phyloP scores from a whole-genome alignment of 2,113 vertebrate genomes.

The Saguinus midas region DNA sequence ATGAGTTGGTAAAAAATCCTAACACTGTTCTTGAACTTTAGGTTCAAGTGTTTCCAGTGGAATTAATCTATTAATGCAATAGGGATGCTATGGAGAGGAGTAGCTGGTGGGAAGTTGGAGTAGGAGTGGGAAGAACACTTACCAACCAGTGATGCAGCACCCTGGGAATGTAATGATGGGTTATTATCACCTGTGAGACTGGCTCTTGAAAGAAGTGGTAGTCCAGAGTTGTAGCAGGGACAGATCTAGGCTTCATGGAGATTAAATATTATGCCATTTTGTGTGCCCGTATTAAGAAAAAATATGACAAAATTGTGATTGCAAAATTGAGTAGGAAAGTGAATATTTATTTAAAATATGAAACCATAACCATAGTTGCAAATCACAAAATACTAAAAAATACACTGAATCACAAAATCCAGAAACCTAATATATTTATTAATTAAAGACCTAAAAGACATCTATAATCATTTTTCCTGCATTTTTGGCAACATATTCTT shows the following conservation, averaged over 20 bases:
- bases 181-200: not conserved
- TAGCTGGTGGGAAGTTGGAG: not conserved
- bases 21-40: not conserved
- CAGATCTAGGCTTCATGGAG: not conserved
- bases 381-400: constrained; percentile 36
- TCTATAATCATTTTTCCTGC: not conserved
- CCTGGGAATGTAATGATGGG: rapidly evolving
- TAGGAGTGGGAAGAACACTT: not conserved
- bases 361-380: not conserved
- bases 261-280: not conserved
- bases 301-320: not conserved
- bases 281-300: not conserved
- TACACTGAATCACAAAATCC: not conserved
- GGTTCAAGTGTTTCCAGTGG: not conserved
- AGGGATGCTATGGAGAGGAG: not conserved
- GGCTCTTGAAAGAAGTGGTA: not conserved
- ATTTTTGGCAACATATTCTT: not conserved
- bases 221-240: not conserved
- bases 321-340: not conserved
- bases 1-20: not conserved
- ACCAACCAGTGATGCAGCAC: rapidly evolving
- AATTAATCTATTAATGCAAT: not conserved
- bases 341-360: constrained; percentile 14
- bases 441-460: not conserved
- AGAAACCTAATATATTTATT: not conserved